Percentiles rank a stretch among this genome's conserved stretches.
phyloP scores from a whole-genome alignment of 1,140 invertebrate genomes.

The Drosophila pachea region DNA sequence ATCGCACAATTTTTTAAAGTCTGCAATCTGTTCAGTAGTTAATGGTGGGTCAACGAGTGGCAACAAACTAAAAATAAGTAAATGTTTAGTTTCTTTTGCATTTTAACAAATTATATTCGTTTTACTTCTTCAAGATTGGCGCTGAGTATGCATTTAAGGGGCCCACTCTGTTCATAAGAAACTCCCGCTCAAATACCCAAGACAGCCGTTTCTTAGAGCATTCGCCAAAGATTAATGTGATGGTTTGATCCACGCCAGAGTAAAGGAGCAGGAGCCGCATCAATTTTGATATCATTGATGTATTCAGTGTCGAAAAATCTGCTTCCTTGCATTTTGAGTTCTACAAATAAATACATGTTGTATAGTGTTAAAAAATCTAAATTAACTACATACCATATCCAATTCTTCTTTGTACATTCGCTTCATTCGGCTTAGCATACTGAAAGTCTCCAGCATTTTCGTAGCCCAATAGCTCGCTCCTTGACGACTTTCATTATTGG shows the following conservation, averaged over 20 bases:
- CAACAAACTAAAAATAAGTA: constrained; percentile 42
- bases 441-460: constrained; percentile 60
- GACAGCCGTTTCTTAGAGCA: constrained; percentile 53
- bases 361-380: background rate
- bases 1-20: constrained; percentile 30
- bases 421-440: constrained; percentile 65
- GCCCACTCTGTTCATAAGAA: constrained; percentile 46
- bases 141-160: constrained; percentile 48
- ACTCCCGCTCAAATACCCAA: constrained; percentile 62
- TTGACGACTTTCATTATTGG: constrained; percentile 14
- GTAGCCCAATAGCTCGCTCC: constrained; percentile 71
- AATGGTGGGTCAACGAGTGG: constrained; percentile 55
- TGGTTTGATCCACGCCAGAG: constrained; percentile 51
- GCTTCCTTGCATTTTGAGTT: constrained; percentile 49
- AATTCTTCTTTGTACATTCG: constrained; percentile 68
- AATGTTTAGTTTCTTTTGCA: background rate
- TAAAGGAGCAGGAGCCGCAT: constrained; percentile 53
- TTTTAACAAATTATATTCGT: background rate
- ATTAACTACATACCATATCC: constrained; percentile 50
- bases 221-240: constrained; percentile 67
- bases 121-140: constrained; percentile 55
- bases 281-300: constrained; percentile 42
- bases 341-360: constrained; percentile 19
- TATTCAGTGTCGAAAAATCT: constrained; percentile 55
- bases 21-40: constrained; percentile 20